These are phyloP conservation scores for Choloepus hoffmanni DNA, from an alignment of 2,113 vertebrate species.

Conservation along the genomic window DNA sequence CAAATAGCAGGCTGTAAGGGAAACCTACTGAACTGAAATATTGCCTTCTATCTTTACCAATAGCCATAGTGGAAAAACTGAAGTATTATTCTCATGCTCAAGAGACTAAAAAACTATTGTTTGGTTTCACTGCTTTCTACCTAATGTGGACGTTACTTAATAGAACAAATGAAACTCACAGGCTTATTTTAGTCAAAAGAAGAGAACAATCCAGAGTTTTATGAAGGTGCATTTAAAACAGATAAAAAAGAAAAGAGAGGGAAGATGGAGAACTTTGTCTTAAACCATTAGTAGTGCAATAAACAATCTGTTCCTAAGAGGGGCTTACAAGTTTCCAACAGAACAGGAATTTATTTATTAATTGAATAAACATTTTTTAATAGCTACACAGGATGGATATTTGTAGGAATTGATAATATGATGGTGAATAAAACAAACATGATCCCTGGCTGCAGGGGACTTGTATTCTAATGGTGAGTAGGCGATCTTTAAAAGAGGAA, in stretches of 20 bases:
- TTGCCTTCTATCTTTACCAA: constrained; percentile 38
- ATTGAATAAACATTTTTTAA: not conserved
- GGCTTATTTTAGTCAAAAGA: not conserved
- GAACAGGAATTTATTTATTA: not conserved
- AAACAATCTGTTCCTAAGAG: not conserved
- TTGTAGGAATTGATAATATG: not conserved
- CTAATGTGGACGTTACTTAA: constrained; percentile 14
- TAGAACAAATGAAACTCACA: not conserved
- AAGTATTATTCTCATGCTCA: not conserved
- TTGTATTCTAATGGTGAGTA: not conserved
- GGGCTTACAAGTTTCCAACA: not conserved
- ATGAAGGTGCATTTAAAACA: not conserved
- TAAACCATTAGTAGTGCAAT: not conserved
- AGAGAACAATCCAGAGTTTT: not conserved
- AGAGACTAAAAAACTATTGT: not conserved
- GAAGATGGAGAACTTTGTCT: not conserved
- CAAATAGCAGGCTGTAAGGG: not conserved
- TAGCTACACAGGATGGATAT: not conserved
- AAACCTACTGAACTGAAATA: not conserved
- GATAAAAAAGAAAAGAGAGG: not conserved
- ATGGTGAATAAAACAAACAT: not conserved
- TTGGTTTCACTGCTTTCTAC: not conserved
- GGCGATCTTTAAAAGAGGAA: not conserved
- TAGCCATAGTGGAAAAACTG: not conserved
- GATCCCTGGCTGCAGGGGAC: not conserved